Percentiles rank a stretch among this genome's conserved stretches.
Conservation (phyloP, 1,140 invertebrate species). For the Laupala kohalensis region DNA sequence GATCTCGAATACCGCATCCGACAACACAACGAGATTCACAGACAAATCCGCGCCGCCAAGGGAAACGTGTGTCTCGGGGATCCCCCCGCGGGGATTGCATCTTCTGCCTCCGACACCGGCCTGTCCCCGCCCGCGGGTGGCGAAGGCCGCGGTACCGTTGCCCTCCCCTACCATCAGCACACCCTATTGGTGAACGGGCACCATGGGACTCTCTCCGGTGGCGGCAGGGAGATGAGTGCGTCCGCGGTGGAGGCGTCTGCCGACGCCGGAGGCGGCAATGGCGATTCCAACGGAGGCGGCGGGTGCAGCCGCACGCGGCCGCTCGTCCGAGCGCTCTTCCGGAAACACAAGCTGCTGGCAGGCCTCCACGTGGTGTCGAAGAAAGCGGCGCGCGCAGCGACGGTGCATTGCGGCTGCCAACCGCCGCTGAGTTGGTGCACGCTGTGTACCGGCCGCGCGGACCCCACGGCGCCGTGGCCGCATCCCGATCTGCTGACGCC, state of each 20-base stretch:
- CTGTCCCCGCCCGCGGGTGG: too few species aligned
- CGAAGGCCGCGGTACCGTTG: too few species aligned
- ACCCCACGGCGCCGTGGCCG: conserved; percentile 44
- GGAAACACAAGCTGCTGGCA: conserved; percentile 60
- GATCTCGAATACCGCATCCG: conserved; percentile 85
- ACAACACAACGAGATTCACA: conserved; percentile 71
- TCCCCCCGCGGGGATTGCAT: conserved; percentile 11
- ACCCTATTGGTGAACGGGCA: conserved; percentile 40
- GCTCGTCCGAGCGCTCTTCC: conserved; percentile 45
- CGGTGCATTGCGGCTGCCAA: conserved; percentile 56
- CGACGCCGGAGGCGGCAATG: neutral
- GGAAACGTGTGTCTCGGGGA: conserved; percentile 36
- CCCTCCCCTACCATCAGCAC: conserved; percentile 1
- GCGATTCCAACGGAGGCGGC: too few species aligned
- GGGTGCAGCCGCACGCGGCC: conserved; percentile 41
- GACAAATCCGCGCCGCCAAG: conserved; percentile 44
- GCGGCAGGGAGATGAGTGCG: too few species aligned
- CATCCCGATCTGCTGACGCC: conserved; percentile 46
- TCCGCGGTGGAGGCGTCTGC: neutral
- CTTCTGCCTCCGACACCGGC: neutral
- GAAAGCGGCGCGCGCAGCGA: conserved; percentile 55
- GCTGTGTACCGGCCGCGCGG: conserved; percentile 64
- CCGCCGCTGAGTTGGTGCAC: conserved; percentile 53
- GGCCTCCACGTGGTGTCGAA: conserved; percentile 58
- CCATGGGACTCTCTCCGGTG: conserved; percentile 44